phyloP scores from a whole-genome alignment of 2,113 vertebrate genomes.

The Ia io region DNA sequence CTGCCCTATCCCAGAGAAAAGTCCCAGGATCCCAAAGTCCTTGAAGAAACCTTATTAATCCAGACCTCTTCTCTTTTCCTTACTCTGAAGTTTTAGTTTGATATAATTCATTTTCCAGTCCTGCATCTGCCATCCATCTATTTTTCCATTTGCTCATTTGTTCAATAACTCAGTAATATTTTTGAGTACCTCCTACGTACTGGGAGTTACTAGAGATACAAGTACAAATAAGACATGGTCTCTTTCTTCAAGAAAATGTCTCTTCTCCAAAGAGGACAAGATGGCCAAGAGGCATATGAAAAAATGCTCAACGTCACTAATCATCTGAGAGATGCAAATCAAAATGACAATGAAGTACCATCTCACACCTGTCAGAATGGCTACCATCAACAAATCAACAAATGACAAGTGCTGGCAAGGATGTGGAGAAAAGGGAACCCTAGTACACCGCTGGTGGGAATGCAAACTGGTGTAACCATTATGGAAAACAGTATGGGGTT shows the following conservation, averaged over 20 bases:
- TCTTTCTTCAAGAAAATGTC: background rate
- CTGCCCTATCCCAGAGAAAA: background rate
- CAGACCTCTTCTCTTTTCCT: background rate
- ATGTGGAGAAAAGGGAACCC: no score
- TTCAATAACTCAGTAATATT: background rate
- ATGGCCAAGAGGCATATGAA: no score
- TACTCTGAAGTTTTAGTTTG: conserved; percentile 5
- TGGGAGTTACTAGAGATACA: background rate
- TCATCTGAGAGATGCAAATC: no score
- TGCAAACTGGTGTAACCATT: no score
- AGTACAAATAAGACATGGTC: background rate
- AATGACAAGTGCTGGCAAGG: no score
- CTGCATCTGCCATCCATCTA: background rate
- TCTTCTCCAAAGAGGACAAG: background rate
- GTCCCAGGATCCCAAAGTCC: background rate
- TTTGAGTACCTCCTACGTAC: background rate
- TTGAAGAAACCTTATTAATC: background rate
- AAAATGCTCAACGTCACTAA: no score
- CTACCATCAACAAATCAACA: no score
- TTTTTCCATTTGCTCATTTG: background rate
- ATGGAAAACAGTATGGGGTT: no score
- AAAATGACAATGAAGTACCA: no score
- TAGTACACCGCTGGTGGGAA: no score
- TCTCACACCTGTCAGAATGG: no score
- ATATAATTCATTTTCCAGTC: background rate